Base-by-base conservation (phyloP, 2,888 invertebrate genomes). In the Desoria tigrina region DNA sequence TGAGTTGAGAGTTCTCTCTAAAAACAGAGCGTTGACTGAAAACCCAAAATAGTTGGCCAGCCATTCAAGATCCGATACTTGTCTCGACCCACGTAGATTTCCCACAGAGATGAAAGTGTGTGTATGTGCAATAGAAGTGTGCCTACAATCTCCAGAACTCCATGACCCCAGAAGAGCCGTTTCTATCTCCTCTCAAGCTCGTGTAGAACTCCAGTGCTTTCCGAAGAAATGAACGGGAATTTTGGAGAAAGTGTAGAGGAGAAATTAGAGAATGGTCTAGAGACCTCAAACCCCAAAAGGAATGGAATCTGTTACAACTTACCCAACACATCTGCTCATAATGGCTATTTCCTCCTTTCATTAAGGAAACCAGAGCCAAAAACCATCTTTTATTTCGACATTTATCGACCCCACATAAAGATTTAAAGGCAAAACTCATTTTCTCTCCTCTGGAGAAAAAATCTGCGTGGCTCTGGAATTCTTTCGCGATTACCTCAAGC, bases 351-450 rank as follows among this genome's bases (percentile, higher is more conserved):
- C 24, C 49, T 51, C 49, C 61, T 69, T 66, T 69, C 69, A 69
- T 69, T 69, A 69, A 66, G 57, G 57, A 61, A 58, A 58, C 65
- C 27, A 55, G 50, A 49, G 54, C 55, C 63, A 50, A 55, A 55
- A 32, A 59, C 53, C 62, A 65, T 69, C 66, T 65, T 66, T 69
- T 66, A 69, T 66, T 66, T 69, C 61, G 65, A 69, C 69, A 65
- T 66, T 69, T 69, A 69, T 69, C 62, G 64, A 57, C 23, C 42
- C 24, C 39, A 37, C 57, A 57, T 57, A 57, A 57, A 57, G 57
- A 37, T 57, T 57, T 57, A 42, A 57, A 57, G 37, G 32, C 18
- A 42, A 57, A 57, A 57, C 42, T 57, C 39, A 57, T 57, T 57
- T 57, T 57, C 57, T 42, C 23, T 7, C 18, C 27, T 26, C 23